Percentiles rank a stretch among this genome's conserved stretches.
Conservation (phyloP, 1,140 invertebrate genomes). For the Drosophila sproati region DNA sequence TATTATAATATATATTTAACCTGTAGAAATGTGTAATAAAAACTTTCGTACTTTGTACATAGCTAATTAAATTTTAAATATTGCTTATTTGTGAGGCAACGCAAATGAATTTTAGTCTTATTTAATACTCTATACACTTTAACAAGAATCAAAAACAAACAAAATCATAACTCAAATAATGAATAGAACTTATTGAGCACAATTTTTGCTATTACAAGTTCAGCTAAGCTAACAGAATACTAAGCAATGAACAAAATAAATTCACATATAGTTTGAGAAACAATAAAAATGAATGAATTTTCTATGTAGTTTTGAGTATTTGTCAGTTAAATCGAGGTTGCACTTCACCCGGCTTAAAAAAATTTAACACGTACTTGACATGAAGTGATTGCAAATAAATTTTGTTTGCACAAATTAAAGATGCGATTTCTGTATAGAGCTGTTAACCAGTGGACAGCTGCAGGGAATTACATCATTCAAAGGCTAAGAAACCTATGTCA, state of each 20-base stretch:
- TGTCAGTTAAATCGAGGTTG: constrained; percentile 4
- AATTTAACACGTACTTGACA: constrained; percentile 7
- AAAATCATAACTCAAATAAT: constrained; percentile 10
- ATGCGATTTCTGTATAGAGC: constrained; percentile 26
- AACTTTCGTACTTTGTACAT: too few relatives aligned
- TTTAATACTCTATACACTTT: background rate
- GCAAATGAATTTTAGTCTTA: background rate
- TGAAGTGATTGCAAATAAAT: constrained; percentile 25
- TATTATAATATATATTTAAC: too few relatives aligned
- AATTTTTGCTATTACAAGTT: background rate
- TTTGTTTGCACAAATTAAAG: constrained; percentile 26
- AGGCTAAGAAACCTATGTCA: constrained; percentile 50
- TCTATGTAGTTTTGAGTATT: background rate
- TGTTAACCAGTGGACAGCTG: constrained; percentile 38
- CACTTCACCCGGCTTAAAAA: background rate
- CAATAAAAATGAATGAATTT: background rate
- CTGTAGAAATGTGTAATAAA: too few relatives aligned
- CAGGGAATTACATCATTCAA: constrained; percentile 29
- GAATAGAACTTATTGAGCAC: background rate
- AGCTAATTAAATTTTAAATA: too few relatives aligned
- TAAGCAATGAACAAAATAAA: constrained; percentile 1
- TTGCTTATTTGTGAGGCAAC: too few relatives aligned
- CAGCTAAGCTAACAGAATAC: background rate
- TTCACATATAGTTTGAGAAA: background rate
- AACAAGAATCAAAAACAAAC: constrained; percentile 20